A percentile compares a stretch with the other conserved stretches of the same genome.
Evolutionary conservation across 2,797 vertebrate species (phyloP).

Genomic region (Otolemur crassicaudatus): DNA sequence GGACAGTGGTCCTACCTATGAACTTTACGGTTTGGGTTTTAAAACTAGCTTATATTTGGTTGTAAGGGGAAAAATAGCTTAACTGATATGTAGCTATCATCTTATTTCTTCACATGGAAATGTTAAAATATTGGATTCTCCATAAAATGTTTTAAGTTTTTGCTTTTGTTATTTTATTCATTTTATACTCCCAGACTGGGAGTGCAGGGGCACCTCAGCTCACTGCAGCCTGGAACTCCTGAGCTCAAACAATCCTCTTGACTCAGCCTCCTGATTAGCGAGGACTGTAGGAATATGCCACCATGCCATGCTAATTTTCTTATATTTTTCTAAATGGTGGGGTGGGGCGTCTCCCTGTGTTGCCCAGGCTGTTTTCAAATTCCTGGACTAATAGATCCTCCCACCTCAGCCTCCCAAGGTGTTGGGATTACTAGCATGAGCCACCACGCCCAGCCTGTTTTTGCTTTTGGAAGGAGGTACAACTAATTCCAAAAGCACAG

Average conservation of each 20-base stretch:
- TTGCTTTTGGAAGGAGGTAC: conserved; percentile 38
- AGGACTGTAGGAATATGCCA: background rate
- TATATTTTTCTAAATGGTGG: background rate
- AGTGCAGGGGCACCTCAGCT: background rate
- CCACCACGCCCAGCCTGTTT: background rate
- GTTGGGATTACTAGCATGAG: background rate
- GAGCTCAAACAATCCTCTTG: background rate
- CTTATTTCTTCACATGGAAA: conserved; percentile 38
- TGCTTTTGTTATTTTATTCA: background rate
- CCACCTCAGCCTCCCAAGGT: background rate
- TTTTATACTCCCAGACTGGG: background rate
- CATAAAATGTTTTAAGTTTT: conserved; percentile 10
- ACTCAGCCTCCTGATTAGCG: background rate
- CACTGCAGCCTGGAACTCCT: background rate
- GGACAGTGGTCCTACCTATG: too few species aligned
- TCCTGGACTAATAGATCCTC: background rate
- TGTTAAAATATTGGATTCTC: background rate
- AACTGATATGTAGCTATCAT: background rate
- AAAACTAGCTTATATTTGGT: background rate
- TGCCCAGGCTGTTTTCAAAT: background rate
- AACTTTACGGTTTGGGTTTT: background rate
- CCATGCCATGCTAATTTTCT: background rate
- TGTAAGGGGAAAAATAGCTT: background rate
- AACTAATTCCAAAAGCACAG: conserved; percentile 21
- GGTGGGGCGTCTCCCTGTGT: background rate